Conservation (phyloP, 2,888 invertebrate genomes). For the Chromoteleia sp. region DNA sequence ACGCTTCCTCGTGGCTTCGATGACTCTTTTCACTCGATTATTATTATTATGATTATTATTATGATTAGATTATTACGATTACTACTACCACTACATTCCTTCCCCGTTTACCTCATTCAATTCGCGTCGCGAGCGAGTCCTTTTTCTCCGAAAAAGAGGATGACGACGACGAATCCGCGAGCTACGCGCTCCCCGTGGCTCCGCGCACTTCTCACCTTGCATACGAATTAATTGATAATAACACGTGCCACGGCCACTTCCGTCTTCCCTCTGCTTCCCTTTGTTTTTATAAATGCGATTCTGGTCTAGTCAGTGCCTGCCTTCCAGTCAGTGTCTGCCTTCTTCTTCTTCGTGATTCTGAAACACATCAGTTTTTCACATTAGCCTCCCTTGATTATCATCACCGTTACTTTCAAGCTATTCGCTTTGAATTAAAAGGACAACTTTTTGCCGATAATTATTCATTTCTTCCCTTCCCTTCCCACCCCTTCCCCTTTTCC, state of each 20-base stretch:
- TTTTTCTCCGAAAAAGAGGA: constrained; percentile 44
- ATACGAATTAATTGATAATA: constrained; percentile 78
- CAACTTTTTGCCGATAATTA: neutral
- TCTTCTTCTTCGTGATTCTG: constrained; percentile 32
- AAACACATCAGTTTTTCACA: constrained; percentile 22
- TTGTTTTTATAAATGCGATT: constrained; percentile 12
- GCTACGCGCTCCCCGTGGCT: constrained; percentile 41
- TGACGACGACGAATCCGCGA: constrained; percentile 37
- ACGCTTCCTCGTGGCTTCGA: constrained; percentile 49
- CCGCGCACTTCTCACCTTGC: constrained; percentile 74
- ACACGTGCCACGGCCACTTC: constrained; percentile 56
- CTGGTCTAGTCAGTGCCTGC: neutral
- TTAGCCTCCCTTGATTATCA: too few species aligned
- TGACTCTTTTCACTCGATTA: constrained; percentile 32
- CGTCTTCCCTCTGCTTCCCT: constrained; percentile 18
- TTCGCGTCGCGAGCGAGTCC: constrained; percentile 41
- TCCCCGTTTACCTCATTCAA: constrained; percentile 15
- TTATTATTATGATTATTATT: neutral
- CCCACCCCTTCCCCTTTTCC: too few species aligned
- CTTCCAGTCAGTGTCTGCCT: constrained; percentile 26
- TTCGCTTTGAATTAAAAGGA: neutral
- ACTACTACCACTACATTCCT: neutral
- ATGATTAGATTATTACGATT: constrained; percentile 16
- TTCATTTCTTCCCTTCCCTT: too few species aligned
- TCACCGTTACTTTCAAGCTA: neutral